Evolutionary conservation across 2,113 vertebrate genomes (phyloP).

Genomic region (Psilopsiagon aymara): DNA sequence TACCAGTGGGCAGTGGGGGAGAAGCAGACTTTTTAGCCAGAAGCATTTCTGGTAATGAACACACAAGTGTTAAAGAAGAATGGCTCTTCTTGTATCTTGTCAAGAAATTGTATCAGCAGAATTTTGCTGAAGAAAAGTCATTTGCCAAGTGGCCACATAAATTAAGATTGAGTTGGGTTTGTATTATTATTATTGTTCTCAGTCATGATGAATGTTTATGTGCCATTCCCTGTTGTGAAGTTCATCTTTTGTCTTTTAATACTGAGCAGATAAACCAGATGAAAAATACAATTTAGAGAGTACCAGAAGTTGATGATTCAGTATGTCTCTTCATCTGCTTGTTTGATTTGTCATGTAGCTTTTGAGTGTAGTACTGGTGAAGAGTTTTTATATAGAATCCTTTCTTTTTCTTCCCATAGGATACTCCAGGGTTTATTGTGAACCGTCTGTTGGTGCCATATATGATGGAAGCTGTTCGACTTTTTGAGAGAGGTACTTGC

Average conservation of each 20-base stretch:
- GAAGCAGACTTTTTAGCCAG: not conserved
- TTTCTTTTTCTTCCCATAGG: constrained; percentile 71
- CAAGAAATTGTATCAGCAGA: not conserved
- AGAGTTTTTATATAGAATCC: not conserved
- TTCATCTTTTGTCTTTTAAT: not conserved
- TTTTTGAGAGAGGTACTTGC: constrained; percentile 89
- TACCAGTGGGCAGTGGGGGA: not conserved
- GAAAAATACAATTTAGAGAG: not conserved
- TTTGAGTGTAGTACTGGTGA: not conserved
- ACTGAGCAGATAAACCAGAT: not conserved
- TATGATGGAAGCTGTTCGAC: constrained; percentile 87
- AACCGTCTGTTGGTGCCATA: constrained; percentile 95
- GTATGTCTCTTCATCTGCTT: not conserved
- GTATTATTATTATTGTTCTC: not conserved
- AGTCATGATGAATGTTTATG: not conserved
- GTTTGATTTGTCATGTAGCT: not conserved
- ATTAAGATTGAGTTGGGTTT: not conserved
- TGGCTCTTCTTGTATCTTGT: not conserved
- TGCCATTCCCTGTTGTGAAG: not conserved
- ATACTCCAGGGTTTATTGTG: constrained; percentile 95
- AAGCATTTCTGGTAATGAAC: not conserved
- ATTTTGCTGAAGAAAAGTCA: not conserved
- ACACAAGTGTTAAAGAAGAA: not conserved
- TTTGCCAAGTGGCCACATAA: not conserved
- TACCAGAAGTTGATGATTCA: not conserved